Conservation (phyloP, 2,113 vertebrate species). For the Coryphaenoides rupestris region DNA sequence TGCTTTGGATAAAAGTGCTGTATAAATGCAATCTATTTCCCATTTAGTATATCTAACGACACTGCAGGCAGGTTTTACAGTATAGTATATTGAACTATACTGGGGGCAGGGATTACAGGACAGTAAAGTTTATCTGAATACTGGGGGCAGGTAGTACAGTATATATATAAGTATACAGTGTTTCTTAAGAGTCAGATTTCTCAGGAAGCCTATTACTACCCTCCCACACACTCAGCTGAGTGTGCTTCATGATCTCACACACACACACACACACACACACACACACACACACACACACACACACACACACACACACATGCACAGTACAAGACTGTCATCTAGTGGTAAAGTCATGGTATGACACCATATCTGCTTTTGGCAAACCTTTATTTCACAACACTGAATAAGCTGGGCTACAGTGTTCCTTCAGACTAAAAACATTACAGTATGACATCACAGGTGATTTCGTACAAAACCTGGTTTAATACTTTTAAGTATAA, state of each 20-base stretch:
- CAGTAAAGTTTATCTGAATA: slow-evolving; percentile 22
- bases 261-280: slow-evolving; percentile 22
- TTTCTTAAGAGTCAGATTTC: slow-evolving; percentile 46
- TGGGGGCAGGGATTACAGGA: not conserved
- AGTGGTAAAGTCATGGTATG: slow-evolving; percentile 5
- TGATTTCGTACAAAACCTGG: too few relatives aligned
- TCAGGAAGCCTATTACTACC: slow-evolving; percentile 66
- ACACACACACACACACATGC: not conserved
- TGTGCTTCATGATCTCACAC: slow-evolving; percentile 65
- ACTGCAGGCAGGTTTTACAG: slow-evolving; percentile 2
- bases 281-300: slow-evolving; percentile 7
- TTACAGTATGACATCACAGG: too few relatives aligned
- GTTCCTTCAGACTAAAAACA: too few relatives aligned
- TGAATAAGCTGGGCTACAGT: too few relatives aligned
- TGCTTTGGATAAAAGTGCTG: too few relatives aligned
- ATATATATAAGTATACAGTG: not conserved
- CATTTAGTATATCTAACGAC: not conserved
- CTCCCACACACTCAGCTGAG: slow-evolving; percentile 63
- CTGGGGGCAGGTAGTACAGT: not conserved
- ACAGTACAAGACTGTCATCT: slow-evolving; percentile 40
- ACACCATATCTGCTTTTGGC: not conserved
- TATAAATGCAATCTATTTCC: too few relatives aligned
- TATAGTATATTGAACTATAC: not conserved
- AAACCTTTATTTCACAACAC: too few relatives aligned
- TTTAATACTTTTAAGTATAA: too few relatives aligned